Percentiles rank a stretch among this genome's conserved stretches.
phyloP scores from a whole-genome alignment of 2,888 invertebrate species.

The Zaprionus lineosus region DNA sequence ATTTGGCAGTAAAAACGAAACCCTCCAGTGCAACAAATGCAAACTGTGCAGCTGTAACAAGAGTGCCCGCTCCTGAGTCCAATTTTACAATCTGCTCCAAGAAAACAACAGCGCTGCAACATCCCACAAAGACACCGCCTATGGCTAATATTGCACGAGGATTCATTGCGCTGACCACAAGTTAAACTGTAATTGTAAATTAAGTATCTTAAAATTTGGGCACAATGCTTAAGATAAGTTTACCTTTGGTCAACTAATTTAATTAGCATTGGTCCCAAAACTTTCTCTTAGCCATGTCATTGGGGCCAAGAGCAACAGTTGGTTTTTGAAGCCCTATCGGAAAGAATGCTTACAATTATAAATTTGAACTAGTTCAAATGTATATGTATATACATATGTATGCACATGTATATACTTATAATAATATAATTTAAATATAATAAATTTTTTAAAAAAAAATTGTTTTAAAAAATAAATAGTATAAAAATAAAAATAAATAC shows the following conservation, averaged over 20 bases:
- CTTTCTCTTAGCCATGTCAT: slow-evolving; percentile 42
- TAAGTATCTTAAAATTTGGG: neutral
- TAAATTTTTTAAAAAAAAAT: no score
- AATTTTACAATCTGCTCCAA: slow-evolving; percentile 92
- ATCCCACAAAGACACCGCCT: slow-evolving; percentile 90
- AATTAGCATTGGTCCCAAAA: slow-evolving; percentile 7
- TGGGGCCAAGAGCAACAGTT: slow-evolving; percentile 38
- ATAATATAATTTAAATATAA: no score
- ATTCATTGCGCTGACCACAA: slow-evolving; percentile 71
- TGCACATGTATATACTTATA: no score
- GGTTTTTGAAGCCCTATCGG: slow-evolving; percentile 12
- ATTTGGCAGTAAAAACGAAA: slow-evolving; percentile 91
- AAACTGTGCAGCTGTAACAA: slow-evolving; percentile 98
- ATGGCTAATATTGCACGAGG: slow-evolving; percentile 87
- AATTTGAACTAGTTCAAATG: no score
- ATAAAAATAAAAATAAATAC: no score
- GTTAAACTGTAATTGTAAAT: slow-evolving; percentile 8
- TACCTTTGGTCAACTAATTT: slow-evolving; percentile 16
- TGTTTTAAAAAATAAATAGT: no score
- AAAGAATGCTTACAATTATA: no score
- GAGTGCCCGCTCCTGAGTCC: slow-evolving; percentile 95
- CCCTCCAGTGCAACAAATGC: slow-evolving; percentile 95
- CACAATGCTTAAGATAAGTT: neutral
- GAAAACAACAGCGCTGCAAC: slow-evolving; percentile 93
- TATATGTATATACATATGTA: no score